Evolutionary conservation across 2,113 vertebrate genomes (phyloP).

Genomic region (Larimichthys polyactis): DNA sequence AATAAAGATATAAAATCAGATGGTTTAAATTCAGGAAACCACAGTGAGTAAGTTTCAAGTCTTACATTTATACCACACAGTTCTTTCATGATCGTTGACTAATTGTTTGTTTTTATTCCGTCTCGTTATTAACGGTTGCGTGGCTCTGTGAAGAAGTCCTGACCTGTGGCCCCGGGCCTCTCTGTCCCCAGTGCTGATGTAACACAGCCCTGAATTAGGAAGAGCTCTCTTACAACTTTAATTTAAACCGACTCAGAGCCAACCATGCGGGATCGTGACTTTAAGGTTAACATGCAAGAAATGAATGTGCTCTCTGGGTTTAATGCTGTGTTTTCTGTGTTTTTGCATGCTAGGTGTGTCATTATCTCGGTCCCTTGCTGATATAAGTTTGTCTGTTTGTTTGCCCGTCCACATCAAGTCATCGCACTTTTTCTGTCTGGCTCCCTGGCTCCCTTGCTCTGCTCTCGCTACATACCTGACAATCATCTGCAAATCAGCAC

Average conservation of each 20-base stretch:
- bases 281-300: constrained; percentile 34
- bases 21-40: neutral
- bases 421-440: no score
- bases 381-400: neutral
- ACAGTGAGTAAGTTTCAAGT: neutral
- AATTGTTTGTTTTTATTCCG: neutral
- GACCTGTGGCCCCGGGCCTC: neutral
- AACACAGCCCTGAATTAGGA: constrained; percentile 31
- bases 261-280: neutral
- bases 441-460: no score
- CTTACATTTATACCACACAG: neutral
- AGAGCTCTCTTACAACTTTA: constrained; percentile 33
- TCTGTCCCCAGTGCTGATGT: constrained; percentile 33
- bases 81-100: neutral
- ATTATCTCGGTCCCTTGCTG: neutral
- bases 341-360: constrained; percentile 8
- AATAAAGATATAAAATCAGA: no score
- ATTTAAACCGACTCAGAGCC: constrained; percentile 43
- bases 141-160: constrained; percentile 2
- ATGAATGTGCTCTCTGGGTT: constrained; percentile 16
- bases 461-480: no score
- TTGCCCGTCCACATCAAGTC: neutral
- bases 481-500: no score
- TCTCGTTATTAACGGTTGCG: neutral
- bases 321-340: constrained; percentile 7